Conservation (phyloP, 2,797 vertebrate genomes). For the Acanthurus lineatus region DNA sequence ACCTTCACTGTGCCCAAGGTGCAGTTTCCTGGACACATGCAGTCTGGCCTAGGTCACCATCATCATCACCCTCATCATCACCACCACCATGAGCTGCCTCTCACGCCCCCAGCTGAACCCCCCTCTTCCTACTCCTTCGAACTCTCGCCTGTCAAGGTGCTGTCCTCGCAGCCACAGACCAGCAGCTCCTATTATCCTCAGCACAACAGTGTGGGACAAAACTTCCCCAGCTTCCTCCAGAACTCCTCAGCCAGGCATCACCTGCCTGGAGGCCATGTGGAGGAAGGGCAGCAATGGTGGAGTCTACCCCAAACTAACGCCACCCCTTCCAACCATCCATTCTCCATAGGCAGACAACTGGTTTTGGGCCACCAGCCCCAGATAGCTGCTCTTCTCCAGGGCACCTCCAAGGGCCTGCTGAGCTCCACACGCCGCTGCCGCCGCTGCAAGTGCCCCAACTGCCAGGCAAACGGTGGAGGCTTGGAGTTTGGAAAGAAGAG, state of each 20-base stretch:
- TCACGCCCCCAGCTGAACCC: constrained; percentile 89
- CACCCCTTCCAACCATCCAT: constrained; percentile 81
- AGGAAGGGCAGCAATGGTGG: constrained; percentile 91
- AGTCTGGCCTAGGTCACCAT: constrained; percentile 83
- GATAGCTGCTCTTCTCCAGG: constrained; percentile 89
- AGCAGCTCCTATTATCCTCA: constrained; percentile 87
- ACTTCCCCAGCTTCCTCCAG: constrained; percentile 88
- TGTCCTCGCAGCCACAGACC: constrained; percentile 83
- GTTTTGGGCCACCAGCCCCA: constrained; percentile 90
- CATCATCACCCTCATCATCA: constrained; percentile 88
- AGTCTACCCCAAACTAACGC: constrained; percentile 87
- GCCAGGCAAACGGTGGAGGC: constrained; percentile 83
- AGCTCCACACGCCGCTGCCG: constrained; percentile 89
- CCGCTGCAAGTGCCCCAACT: constrained; percentile 91
- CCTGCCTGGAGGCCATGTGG: constrained; percentile 81
- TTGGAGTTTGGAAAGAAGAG: constrained; percentile 90
- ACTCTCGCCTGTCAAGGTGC: constrained; percentile 89
- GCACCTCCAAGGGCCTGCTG: constrained; percentile 88
- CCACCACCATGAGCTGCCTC: constrained; percentile 89
- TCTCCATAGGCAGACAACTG: constrained; percentile 87
- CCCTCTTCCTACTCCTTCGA: constrained; percentile 89
- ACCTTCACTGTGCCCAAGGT: constrained; percentile 89
- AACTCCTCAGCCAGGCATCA: constrained; percentile 85
- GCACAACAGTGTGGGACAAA: constrained; percentile 85
- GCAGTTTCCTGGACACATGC: constrained; percentile 88